These are phyloP conservation scores for Dicrurus megarhynchus DNA, from an alignment of 2,113 vertebrate species.

Conservation along the genomic window DNA sequence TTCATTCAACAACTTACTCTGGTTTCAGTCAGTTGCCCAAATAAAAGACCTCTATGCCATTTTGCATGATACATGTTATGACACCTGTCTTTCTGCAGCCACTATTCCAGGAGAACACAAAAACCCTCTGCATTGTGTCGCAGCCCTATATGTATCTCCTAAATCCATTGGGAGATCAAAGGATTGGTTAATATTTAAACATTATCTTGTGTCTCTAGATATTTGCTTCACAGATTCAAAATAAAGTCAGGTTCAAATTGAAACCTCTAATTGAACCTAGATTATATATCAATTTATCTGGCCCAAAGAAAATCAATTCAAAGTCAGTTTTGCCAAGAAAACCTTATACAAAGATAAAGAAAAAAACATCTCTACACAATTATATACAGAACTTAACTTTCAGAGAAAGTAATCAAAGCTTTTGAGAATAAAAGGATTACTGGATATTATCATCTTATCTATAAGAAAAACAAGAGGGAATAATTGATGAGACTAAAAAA, in stretches of 20 bases:
- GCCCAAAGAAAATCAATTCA: not conserved
- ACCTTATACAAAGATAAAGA: not conserved
- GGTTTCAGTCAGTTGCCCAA: not conserved
- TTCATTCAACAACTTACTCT: not conserved
- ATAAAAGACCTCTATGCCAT: not conserved
- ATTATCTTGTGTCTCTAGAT: not conserved
- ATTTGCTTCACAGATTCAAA: not conserved
- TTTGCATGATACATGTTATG: not conserved
- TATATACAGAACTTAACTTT: not conserved
- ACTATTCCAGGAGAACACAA: not conserved
- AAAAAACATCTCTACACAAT: not conserved
- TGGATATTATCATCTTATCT: no score
- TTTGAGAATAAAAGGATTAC: no score
- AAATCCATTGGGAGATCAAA: not conserved
- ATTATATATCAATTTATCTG: no score
- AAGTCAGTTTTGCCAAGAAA: not conserved
- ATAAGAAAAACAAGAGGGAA: not conserved
- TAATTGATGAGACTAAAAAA: not conserved
- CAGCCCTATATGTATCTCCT: not conserved
- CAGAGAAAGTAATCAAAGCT: not conserved
- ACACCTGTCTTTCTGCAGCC: not conserved
- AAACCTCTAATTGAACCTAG: accelerated
- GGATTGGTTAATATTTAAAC: not conserved
- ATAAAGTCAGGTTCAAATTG: not conserved
- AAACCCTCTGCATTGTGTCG: not conserved